A percentile compares a stretch with the other conserved stretches of the same genome.
phyloP scores from a whole-genome alignment of 2,113 vertebrate genomes.

The Phyllostomus hastatus region DNA sequence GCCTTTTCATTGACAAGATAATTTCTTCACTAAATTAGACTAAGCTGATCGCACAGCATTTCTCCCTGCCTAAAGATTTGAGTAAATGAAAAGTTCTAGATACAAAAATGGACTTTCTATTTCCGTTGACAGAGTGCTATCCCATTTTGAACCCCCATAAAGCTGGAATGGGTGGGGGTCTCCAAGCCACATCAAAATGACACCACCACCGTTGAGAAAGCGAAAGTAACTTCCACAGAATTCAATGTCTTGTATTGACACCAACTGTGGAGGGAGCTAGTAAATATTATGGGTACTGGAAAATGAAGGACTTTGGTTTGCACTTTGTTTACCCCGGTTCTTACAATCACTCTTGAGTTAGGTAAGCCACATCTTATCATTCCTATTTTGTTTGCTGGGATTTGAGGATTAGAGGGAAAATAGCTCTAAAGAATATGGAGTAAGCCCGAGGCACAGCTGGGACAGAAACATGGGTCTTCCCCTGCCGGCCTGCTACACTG shows the following conservation, averaged over 20 bases:
- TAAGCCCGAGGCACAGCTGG: not conserved
- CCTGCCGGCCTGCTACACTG: fast-evolving
- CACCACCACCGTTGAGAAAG: not conserved
- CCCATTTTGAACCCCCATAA: not conserved
- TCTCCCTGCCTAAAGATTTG: not conserved
- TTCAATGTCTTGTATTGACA: not conserved
- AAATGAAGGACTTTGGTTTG: not conserved
- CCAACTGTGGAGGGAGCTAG: not conserved
- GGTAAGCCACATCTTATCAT: not conserved
- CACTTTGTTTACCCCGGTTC: not conserved
- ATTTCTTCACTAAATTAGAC: not conserved
- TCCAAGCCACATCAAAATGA: not conserved
- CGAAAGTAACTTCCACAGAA: not conserved
- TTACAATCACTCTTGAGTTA: not conserved
- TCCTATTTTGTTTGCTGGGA: not conserved
- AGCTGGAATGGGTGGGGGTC: not conserved
- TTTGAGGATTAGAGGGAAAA: not conserved
- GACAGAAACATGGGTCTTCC: not conserved
- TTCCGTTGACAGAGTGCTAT: not conserved
- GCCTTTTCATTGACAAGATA: not conserved
- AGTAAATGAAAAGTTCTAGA: not conserved
- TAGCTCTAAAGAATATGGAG: not conserved
- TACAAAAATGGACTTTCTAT: not conserved
- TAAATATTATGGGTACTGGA: not conserved
- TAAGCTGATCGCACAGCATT: not conserved